These are phyloP conservation scores for Cryptosula pallasiana DNA, from an alignment of 2,888 invertebrate species.

Conservation along the genomic window DNA sequence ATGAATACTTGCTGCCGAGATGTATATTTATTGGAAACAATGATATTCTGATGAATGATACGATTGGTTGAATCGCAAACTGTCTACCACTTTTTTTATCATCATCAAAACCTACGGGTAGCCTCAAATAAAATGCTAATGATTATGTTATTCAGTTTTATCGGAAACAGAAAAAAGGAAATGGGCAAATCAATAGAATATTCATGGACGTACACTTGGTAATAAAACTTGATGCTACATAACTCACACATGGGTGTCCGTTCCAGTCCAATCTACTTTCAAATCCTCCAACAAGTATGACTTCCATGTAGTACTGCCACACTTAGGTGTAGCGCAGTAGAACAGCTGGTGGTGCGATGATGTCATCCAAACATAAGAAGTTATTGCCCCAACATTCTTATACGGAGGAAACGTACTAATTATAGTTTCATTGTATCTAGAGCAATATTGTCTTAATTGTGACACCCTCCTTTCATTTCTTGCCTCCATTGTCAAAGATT, in stretches of 20 bases:
- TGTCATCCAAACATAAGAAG: background rate
- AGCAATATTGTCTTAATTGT: background rate
- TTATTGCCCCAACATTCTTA: background rate
- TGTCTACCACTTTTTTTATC: too few relatives aligned
- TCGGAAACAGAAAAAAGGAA: too few relatives aligned
- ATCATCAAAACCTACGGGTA: too few relatives aligned
- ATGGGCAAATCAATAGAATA: too few relatives aligned
- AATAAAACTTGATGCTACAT: too few relatives aligned
- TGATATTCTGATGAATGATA: too few relatives aligned
- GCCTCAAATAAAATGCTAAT: too few relatives aligned
- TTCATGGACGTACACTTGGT: too few relatives aligned
- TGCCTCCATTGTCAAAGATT: background rate
- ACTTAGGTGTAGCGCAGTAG: constrained; percentile 18
- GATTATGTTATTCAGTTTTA: too few relatives aligned
- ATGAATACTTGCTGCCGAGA: too few relatives aligned
- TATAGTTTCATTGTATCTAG: background rate
- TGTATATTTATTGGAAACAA: too few relatives aligned
- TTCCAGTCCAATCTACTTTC: background rate
- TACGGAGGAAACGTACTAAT: background rate
- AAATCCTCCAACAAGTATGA: constrained; percentile 8
- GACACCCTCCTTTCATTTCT: background rate
- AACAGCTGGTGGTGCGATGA: constrained; percentile 1
- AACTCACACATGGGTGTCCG: constrained; percentile 14
- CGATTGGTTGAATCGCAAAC: too few relatives aligned
- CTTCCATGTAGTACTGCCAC: constrained; percentile 22